Evolutionary conservation across 2,888 invertebrate genomes (phyloP).

Genomic region (Diadromus collaris): DNA sequence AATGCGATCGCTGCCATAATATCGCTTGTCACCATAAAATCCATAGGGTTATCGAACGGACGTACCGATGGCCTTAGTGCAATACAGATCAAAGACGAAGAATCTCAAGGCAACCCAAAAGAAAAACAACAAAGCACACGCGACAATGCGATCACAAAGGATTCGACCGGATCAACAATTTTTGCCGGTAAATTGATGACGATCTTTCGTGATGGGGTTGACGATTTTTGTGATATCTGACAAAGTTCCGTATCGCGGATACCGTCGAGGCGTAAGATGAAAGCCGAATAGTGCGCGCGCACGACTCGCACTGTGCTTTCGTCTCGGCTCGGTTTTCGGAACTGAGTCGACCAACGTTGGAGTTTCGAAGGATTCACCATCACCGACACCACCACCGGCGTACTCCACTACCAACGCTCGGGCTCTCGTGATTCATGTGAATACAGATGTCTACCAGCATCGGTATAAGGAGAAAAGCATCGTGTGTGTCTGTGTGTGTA

Average conservation of each 20-base stretch:
- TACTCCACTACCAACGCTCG: conserved; percentile 5
- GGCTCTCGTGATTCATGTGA: background rate
- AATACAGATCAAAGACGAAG: background rate
- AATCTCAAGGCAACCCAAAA: background rate
- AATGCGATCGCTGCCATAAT: background rate
- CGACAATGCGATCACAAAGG: background rate
- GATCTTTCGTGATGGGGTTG: background rate
- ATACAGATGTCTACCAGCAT: background rate
- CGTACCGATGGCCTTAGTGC: background rate
- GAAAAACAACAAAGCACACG: background rate
- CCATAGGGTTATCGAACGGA: background rate
- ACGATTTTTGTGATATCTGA: conserved; percentile 17
- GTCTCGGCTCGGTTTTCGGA: conserved; percentile 71
- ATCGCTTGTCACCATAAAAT: background rate
- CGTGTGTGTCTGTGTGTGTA: no score
- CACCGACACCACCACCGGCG: conserved; percentile 34
- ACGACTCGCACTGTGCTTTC: conserved; percentile 48
- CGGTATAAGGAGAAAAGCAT: background rate
- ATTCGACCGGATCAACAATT: background rate
- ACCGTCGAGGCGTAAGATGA: conserved; percentile 2
- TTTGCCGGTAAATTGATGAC: background rate
- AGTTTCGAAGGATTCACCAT: conserved; percentile 51
- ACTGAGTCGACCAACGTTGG: conserved; percentile 67
- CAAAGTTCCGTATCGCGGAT: background rate
- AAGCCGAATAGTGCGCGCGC: conserved; percentile 40